These are phyloP conservation scores for Agriopis aurantiaria DNA, from an alignment of 2,888 invertebrate species.

Conservation along the genomic window DNA sequence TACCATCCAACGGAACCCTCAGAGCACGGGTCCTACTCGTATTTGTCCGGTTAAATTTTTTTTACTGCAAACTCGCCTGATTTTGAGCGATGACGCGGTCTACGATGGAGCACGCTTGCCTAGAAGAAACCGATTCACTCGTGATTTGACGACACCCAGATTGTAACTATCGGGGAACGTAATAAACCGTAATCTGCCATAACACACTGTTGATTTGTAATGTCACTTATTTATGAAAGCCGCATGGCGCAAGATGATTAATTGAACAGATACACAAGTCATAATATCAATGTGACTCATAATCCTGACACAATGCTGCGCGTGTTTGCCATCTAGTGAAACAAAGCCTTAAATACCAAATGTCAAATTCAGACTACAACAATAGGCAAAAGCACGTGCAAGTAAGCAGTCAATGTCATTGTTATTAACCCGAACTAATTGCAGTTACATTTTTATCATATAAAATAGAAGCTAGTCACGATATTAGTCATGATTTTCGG, in stretches of 20 bases:
- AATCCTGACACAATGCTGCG: conserved; percentile 43
- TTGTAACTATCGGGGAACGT: too few relatives aligned
- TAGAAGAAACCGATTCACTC: too few relatives aligned
- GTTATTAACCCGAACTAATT: conserved; percentile 49
- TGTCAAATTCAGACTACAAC: conserved; percentile 54
- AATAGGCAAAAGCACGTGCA: conserved; percentile 60
- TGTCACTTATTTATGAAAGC: conserved; percentile 10
- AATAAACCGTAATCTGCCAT: too few relatives aligned
- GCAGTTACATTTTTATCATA: conserved; percentile 46
- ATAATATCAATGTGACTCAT: conserved; percentile 35
- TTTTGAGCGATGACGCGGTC: too few relatives aligned
- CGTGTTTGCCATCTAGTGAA: conserved; percentile 50
- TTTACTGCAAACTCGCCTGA: too few relatives aligned
- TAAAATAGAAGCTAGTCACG: conserved; percentile 44
- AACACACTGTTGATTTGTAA: neutral
- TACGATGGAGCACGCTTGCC: too few relatives aligned
- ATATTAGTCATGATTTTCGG: conserved; percentile 44
- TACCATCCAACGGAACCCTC: too few relatives aligned
- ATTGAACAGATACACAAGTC: conserved; percentile 8
- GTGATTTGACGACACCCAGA: too few relatives aligned
- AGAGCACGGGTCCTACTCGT: too few relatives aligned
- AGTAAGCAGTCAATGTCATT: conserved; percentile 46
- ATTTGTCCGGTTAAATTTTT: too few relatives aligned
- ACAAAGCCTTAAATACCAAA: conserved; percentile 58
- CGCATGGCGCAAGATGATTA: conserved; percentile 2